Evolutionary conservation across 2,797 vertebrate species (phyloP).

Genomic region (Microctenopoma steveboyesi): DNA sequence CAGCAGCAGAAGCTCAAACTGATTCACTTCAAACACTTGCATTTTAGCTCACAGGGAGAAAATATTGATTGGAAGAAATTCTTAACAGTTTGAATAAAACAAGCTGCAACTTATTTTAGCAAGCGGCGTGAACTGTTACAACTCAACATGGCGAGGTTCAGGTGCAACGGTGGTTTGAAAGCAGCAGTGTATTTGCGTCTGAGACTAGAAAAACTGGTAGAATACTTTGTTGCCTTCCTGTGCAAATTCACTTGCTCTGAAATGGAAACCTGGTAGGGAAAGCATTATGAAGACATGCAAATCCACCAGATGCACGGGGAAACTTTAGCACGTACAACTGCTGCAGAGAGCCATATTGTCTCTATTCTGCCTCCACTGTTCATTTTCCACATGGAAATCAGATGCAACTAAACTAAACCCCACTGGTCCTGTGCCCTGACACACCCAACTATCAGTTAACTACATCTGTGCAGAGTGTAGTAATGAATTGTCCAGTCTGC

Average conservation of each 20-base stretch:
- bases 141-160: conserved; percentile 25
- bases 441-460: conserved; percentile 51
- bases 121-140: conserved; percentile 30
- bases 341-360: conserved; percentile 57
- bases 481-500: conserved; percentile 12
- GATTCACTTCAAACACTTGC: conserved; percentile 34
- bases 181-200: conserved; percentile 51
- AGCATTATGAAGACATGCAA: conserved; percentile 74
- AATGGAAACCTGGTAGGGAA: conserved; percentile 65
- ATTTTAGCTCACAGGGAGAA: conserved; percentile 32
- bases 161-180: conserved; percentile 34
- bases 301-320: conserved; percentile 58
- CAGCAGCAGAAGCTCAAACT: conserved; percentile 3
- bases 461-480: conserved; percentile 28
- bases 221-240: conserved; percentile 57
- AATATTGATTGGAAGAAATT: conserved; percentile 52
- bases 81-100: conserved; percentile 43
- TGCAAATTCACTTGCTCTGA: conserved; percentile 62
- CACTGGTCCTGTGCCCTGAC: conserved; percentile 29
- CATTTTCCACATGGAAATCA: conserved; percentile 74
- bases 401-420: conserved; percentile 65
- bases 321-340: conserved; percentile 63
- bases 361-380: conserved; percentile 60
- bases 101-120: conserved; percentile 17
- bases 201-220: conserved; percentile 50